Evolutionary conservation across 1,140 invertebrate genomes (phyloP).

Genomic region (Anagrus nilaparvatae): DNA sequence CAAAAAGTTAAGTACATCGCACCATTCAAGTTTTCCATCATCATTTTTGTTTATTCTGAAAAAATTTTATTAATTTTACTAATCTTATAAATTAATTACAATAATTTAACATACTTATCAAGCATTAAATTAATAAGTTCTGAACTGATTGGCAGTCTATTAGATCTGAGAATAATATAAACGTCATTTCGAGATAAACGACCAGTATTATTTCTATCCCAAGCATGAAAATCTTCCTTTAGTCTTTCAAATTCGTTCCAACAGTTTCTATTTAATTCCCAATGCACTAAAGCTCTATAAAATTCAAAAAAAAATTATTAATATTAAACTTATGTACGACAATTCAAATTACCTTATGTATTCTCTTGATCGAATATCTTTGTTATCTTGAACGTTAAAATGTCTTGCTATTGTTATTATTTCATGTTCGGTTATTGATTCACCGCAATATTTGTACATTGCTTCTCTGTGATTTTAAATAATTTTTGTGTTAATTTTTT

Average conservation of each 20-base stretch:
- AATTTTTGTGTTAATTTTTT: background rate
- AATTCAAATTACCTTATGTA: constrained; percentile 35
- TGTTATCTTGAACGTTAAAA: constrained; percentile 40
- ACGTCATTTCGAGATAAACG: constrained; percentile 45
- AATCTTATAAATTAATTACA: background rate
- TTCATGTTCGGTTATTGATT: constrained; percentile 65
- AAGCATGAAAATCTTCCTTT: constrained; percentile 51
- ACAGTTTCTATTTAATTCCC: constrained; percentile 53
- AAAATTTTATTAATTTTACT: background rate
- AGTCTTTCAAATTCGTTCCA: constrained; percentile 59
- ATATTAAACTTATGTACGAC: background rate
- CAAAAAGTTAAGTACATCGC: constrained; percentile 49
- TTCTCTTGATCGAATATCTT: constrained; percentile 38
- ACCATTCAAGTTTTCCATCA: constrained; percentile 48
- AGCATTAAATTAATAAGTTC: constrained; percentile 59
- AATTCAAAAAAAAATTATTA: constrained; percentile 20
- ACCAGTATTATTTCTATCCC: constrained; percentile 48
- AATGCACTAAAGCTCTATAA: constrained; percentile 52
- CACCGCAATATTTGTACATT: constrained; percentile 46
- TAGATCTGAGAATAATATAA: constrained; percentile 52
- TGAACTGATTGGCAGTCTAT: constrained; percentile 52
- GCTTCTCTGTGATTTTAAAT: constrained; percentile 40
- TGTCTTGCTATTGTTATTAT: constrained; percentile 60
- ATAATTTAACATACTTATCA: constrained; percentile 46
- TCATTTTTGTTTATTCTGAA: constrained; percentile 47